A percentile compares a stretch with the other conserved stretches of the same genome.
phyloP scores from a whole-genome alignment of 2,797 vertebrate genomes.

The Trachops cirrhosus region DNA sequence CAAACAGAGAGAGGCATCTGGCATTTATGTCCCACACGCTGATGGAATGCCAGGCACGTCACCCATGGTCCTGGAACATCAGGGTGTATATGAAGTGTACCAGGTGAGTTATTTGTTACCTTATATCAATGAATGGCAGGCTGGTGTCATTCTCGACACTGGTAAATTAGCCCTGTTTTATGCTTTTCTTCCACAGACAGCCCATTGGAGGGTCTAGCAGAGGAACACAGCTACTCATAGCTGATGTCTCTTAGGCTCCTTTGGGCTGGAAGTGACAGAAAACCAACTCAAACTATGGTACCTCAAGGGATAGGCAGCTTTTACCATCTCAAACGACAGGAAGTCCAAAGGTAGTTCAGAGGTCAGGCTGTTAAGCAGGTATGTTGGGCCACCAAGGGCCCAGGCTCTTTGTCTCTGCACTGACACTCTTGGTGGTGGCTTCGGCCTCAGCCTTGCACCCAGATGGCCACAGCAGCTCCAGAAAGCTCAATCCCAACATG shows the following conservation, averaged over 20 bases:
- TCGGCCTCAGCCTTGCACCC: neutral
- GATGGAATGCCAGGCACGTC: neutral
- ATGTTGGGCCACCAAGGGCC: neutral
- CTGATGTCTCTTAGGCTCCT: neutral
- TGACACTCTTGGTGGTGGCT: no score
- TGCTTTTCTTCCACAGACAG: neutral
- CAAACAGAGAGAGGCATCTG: no score
- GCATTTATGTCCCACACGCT: no score
- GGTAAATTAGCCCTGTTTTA: neutral
- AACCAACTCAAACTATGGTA: neutral
- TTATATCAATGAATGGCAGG: neutral
- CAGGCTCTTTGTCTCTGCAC: neutral
- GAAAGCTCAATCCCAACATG: neutral
- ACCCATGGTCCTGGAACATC: neutral
- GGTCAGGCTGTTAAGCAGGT: neutral
- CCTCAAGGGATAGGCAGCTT: neutral
- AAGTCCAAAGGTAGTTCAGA: neutral
- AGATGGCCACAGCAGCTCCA: neutral
- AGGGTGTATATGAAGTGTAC: no score
- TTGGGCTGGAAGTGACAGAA: neutral
- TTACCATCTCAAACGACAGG: neutral
- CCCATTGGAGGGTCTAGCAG: neutral
- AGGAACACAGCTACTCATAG: neutral
- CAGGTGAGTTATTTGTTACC: neutral
- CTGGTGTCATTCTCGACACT: no score